Base-by-base conservation (phyloP, 2,113 vertebrate species). In the Platanista minor region DNA sequence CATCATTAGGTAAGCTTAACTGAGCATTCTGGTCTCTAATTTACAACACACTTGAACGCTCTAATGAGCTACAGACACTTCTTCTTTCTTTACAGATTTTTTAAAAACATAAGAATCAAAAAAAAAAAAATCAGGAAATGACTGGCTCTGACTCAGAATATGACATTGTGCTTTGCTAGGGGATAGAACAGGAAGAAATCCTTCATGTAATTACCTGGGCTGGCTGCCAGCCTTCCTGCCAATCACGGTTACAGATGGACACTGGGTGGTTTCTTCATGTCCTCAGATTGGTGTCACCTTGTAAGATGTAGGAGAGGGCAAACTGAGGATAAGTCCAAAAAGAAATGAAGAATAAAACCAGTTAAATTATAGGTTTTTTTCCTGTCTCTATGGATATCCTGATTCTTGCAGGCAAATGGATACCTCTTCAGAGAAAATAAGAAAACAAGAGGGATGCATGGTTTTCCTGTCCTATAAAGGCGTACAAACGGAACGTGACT, bases 401-500 rank as follows among this genome's bases (percentile, higher is more conserved):
- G 25, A 89, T 54, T 89, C 41, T 64, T 86, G 33, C 13, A 86
- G 52, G 72, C 17, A 92, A 93, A 94, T 1, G 2, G 21, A 12
- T 62, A 62, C 5, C 49, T 90, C 39, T 90, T 67, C 15, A 49
- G 49, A 95, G 88, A 85, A 90, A 80, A 43, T 36, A 80, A 49
- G 36, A 87, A 87, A 85, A 27, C 10, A 54, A 59, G 18, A 89
- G 25, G 46, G 31, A 81, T 0, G 0, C 31, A 5, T 1, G 0
- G 0, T 46, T 64, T 87, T 77, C 41, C 31, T 59, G 25, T 66
- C 25, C 9, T 49, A 49, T 1, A 80, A 36, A 52, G 15, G 95
- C 10, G 10, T 92, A 80, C 57, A 91, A 91, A 97, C 13, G 33
- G 96, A 97, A 71, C 69, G 93, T 2, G 57, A 91, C 95, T 98